A percentile compares a stretch with the other conserved stretches of the same genome.
These are phyloP conservation scores for Eulemur rufifrons DNA, from an alignment of 2,113 vertebrate species.

Conservation along the genomic window DNA sequence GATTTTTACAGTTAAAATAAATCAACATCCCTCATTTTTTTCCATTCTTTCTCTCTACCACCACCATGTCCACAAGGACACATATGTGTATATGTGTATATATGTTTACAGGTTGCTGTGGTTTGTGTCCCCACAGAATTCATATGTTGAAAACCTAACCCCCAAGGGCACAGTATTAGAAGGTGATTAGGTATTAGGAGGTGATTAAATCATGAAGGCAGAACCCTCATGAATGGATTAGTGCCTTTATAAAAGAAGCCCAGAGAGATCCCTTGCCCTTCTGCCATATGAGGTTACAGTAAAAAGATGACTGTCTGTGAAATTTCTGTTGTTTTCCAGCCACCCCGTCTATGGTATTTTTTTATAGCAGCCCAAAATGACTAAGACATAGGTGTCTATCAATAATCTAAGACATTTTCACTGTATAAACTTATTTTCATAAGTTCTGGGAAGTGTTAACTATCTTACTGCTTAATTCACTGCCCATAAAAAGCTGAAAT, in stretches of 20 bases:
- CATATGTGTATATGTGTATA: no score
- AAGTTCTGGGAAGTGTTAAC: conserved; percentile 71
- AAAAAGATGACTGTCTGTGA: not conserved
- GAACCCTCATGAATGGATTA: not conserved
- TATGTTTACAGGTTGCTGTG: not conserved
- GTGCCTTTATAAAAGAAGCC: not conserved
- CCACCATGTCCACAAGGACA: not conserved
- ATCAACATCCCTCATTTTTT: not conserved
- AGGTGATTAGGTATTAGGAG: not conserved
- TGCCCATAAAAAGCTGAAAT: conserved; percentile 71
- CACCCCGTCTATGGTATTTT: not conserved
- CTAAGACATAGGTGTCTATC: not conserved
- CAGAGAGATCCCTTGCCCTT: not conserved
- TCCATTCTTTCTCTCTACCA: not conserved
- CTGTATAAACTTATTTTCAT: conserved; percentile 37
- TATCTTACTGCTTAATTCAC: conserved; percentile 79
- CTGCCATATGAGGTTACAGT: not conserved
- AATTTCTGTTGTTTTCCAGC: not conserved
- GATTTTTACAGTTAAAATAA: conserved; percentile 29
- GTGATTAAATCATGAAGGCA: not conserved
- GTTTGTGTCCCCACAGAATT: not conserved
- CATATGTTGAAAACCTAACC: not conserved
- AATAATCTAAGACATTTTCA: not conserved
- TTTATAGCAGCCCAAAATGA: not conserved
- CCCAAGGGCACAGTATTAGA: not conserved